These are phyloP conservation scores for Pedetes capensis DNA, from an alignment of 2,113 vertebrate genomes.

Conservation along the genomic window DNA sequence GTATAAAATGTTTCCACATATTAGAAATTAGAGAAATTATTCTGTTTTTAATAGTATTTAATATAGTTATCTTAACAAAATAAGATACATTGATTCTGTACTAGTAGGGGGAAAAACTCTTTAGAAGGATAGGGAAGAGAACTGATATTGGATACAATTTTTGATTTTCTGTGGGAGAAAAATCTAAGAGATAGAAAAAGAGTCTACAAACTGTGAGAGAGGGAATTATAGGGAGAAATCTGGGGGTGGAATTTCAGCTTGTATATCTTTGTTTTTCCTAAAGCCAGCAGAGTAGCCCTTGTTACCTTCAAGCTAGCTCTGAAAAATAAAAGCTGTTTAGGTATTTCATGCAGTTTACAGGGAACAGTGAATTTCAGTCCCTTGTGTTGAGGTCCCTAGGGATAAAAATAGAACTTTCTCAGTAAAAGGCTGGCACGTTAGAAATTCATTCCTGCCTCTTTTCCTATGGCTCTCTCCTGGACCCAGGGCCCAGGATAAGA, in stretches of 20 bases:
- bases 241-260: background rate
- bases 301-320: slow-evolving; percentile 35
- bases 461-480: slow-evolving; percentile 27
- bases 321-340: slow-evolving; percentile 55
- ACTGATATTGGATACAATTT: background rate
- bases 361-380: slow-evolving; percentile 59
- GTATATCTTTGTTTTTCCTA: background rate
- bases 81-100: background rate
- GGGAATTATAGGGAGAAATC: background rate
- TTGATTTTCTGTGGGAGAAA: background rate
- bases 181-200: background rate
- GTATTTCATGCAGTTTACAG: slow-evolving; percentile 52
- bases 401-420: slow-evolving; percentile 59
- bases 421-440: slow-evolving; percentile 54
- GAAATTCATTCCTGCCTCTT: slow-evolving; percentile 50
- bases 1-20: background rate
- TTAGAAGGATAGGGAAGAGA: background rate
- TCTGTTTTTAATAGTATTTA: background rate
- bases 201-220: background rate
- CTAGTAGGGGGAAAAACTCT: background rate
- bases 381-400: slow-evolving; percentile 45
- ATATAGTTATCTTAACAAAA: slow-evolving; percentile 15
- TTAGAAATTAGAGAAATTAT: slow-evolving; percentile 11
- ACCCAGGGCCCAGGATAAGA: slow-evolving; percentile 14
- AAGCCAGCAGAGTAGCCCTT: background rate